Conservation (phyloP, 2,797 vertebrate species). For the Pseudochaenichthys georgianus region DNA sequence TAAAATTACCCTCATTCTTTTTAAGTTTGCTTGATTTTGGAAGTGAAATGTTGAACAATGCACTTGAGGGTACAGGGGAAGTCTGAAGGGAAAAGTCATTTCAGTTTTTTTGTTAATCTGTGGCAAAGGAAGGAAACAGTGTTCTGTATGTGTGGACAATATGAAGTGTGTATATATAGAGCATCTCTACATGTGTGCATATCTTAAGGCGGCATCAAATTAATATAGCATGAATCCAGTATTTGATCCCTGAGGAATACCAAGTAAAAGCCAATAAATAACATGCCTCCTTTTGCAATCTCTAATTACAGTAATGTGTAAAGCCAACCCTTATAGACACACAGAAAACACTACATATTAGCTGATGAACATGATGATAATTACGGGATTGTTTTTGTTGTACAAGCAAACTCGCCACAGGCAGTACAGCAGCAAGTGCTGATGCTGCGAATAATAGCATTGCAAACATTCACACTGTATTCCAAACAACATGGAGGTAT, state of each 20-base stretch:
- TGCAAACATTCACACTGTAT: not conserved
- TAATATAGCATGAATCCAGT: not conserved
- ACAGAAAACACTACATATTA: not conserved
- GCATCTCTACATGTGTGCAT: no score
- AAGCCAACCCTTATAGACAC: not conserved
- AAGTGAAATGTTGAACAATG: not conserved
- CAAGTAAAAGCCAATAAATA: not conserved
- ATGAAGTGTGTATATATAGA: not conserved
- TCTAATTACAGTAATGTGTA: not conserved
- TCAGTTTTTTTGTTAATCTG: not conserved
- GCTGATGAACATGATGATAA: not conserved
- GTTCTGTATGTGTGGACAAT: not conserved
- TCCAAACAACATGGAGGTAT: conserved; percentile 13
- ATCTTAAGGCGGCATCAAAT: not conserved
- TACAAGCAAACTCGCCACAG: not conserved
- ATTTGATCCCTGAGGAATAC: not conserved
- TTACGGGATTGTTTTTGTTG: not conserved
- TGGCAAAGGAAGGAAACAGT: no score
- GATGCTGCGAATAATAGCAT: not conserved
- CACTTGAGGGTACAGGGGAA: not conserved
- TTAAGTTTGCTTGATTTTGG: conserved; percentile 1
- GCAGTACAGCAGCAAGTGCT: not conserved
- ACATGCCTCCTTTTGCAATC: not conserved
- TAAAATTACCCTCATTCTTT: not conserved
- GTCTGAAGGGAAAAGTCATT: not conserved